These are phyloP conservation scores for Tamias sibiricus DNA, from an alignment of 2,113 vertebrate species.

Conservation along the genomic window DNA sequence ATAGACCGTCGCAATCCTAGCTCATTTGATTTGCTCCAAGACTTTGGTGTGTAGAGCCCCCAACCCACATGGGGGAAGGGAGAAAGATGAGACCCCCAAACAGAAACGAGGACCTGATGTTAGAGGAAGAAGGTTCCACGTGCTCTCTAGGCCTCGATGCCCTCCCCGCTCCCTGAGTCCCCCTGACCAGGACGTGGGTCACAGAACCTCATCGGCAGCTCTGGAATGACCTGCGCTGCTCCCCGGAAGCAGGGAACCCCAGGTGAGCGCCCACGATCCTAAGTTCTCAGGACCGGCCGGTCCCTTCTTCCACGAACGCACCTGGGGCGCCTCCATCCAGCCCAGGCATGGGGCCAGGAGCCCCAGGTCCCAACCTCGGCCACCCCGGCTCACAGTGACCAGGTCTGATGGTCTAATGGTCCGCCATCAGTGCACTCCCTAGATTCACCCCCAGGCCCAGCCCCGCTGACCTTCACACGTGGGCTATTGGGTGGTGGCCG, in stretches of 20 bases:
- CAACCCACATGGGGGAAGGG: background rate
- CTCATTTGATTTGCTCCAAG: background rate
- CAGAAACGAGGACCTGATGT: background rate
- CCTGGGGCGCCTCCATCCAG: background rate
- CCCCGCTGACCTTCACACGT: background rate
- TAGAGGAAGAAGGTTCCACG: fast-evolving
- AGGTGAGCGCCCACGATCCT: background rate
- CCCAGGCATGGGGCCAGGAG: background rate
- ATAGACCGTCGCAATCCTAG: too few relatives aligned
- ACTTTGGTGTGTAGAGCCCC: fast-evolving
- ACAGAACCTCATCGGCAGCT: background rate
- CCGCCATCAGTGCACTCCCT: background rate
- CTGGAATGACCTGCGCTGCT: background rate
- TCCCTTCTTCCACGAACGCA: fast-evolving
- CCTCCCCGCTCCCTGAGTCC: background rate
- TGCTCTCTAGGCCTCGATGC: background rate
- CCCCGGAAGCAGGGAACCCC: background rate
- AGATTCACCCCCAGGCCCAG: background rate
- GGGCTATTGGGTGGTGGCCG: background rate
- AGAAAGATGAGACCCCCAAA: background rate
- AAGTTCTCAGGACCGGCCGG: background rate
- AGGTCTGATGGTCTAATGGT: background rate
- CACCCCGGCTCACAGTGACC: background rate
- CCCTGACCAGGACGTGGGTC: background rate
- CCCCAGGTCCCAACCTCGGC: background rate